Base-by-base conservation (phyloP, 2,888 invertebrate species). In the Busseola fusca region DNA sequence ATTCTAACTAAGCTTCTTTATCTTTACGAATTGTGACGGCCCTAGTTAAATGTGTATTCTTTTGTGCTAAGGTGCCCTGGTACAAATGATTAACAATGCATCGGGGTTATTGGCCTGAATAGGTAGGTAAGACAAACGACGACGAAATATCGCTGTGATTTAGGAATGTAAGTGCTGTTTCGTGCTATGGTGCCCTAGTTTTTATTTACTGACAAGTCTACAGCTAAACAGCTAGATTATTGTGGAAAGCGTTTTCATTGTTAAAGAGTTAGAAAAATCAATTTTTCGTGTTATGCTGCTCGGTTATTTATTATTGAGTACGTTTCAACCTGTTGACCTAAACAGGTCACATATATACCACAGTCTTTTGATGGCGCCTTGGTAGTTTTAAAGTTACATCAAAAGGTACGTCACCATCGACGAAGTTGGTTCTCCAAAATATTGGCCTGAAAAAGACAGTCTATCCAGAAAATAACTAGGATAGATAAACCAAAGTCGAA, bases 21-120 rank as follows among this genome's bases (percentile, higher is more conserved):
- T 72, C 73, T 64, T 56, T 60, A 50, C n/a, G 37, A 54, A 58
- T 21, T 48, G 50, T 50, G 9, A 21, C 21, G 21, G 40, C 60
- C 42, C 50, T 80, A 64, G 30, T 54, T n/a, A n/a, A 30, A 79
- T 27, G 58, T 64, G 37, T 64, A 59, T 50, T 59, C 67, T 69
- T 30, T 45, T 45, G 50, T 37, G 42, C 42, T 45, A 59, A 68
- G 50, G 10, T 59, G n/a, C n/a, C n/a, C n/a, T n/a, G n/a, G n/a
- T n/a, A n/a, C n/a, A n/a, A n/a, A n/a, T n/a, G n/a, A n/a, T n/a
- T n/a, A n/a, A 34, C 30, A 54, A 40, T 48, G 7, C 30, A n/a
- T n/a, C n/a, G n/a, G n/a, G 37, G 54, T 76, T 56, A 45, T 72
- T 66, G 27, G 18, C 3, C 14, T 21, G 52, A 40, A 25, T n/a